phyloP scores from a whole-genome alignment of 2,888 invertebrate species.

The Ametastegia equiseti region DNA sequence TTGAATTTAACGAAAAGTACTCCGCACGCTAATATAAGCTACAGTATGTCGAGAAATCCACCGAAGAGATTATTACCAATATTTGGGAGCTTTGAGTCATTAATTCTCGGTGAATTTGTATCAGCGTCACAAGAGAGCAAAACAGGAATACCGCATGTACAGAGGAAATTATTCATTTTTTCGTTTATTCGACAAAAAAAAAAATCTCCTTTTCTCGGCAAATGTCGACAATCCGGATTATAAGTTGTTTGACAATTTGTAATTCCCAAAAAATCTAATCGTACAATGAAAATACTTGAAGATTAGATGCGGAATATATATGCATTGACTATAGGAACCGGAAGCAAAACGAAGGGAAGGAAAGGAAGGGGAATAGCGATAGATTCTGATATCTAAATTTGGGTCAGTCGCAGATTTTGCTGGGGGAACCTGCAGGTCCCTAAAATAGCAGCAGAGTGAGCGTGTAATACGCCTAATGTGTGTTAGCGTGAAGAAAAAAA shows the following conservation, averaged over 20 bases:
- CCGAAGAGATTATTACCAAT: neutral
- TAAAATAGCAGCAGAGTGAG: neutral
- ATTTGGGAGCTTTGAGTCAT: neutral
- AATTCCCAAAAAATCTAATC: neutral
- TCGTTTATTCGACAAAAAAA: no score
- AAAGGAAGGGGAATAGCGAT: slow-evolving; percentile 1
- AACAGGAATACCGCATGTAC: no score
- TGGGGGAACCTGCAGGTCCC: neutral
- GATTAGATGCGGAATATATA: neutral
- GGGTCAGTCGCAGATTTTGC: slow-evolving; percentile 40
- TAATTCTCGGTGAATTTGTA: neutral
- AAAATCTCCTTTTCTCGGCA: neutral
- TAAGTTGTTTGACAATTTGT: neutral
- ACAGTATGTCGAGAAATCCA: neutral
- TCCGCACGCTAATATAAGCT: no score
- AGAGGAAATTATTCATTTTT: no score
- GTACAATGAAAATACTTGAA: neutral
- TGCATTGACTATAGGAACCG: neutral
- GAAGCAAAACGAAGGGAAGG: slow-evolving; percentile 16
- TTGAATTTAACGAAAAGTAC: slow-evolving; percentile 48
- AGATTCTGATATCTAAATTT: slow-evolving; percentile 41
- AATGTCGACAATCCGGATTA: neutral
- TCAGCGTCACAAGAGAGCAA: neutral
- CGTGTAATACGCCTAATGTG: neutral
- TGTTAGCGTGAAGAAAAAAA: neutral